These are phyloP conservation scores for Rhagoletis pomonella DNA, from an alignment of 1,140 invertebrate species.

Conservation along the genomic window DNA sequence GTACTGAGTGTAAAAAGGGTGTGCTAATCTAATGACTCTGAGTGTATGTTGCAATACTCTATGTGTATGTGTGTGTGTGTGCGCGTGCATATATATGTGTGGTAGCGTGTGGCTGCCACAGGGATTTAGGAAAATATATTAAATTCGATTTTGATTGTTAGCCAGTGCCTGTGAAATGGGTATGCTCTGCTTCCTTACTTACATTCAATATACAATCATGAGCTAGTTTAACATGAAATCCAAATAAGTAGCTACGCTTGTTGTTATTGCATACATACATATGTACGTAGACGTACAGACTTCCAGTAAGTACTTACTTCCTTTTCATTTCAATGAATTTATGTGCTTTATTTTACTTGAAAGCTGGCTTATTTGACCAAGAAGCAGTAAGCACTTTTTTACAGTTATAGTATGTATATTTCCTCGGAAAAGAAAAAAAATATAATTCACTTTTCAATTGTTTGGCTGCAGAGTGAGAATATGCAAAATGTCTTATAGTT, in stretches of 20 bases:
- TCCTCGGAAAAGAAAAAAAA: not conserved
- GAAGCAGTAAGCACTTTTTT: too few species aligned
- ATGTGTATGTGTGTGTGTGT: not conserved
- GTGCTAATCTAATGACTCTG: too few species aligned
- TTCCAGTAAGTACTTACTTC: not conserved
- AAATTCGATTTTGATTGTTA: conserved; percentile 18
- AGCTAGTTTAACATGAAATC: too few species aligned
- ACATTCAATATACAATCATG: not conserved
- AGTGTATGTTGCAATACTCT: not conserved
- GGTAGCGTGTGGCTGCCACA: not conserved
- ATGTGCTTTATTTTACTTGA: not conserved
- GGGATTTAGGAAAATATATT: not conserved
- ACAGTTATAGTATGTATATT: not conserved
- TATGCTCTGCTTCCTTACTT: not conserved
- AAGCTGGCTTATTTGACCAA: not conserved
- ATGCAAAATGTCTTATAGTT: not conserved
- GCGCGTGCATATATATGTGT: not conserved
- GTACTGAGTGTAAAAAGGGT: too few species aligned
- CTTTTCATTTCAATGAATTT: not conserved
- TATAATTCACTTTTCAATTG: not conserved
- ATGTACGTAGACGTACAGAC: not conserved
- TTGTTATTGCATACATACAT: not conserved
- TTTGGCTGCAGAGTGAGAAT: not conserved
- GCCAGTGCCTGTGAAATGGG: not conserved
- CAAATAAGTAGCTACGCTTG: too few species aligned